Percentiles rank a stretch among this genome's conserved stretches.
Evolutionary conservation across 2,113 vertebrate species (phyloP).

Genomic region (Neopipo cinnamomea): DNA sequence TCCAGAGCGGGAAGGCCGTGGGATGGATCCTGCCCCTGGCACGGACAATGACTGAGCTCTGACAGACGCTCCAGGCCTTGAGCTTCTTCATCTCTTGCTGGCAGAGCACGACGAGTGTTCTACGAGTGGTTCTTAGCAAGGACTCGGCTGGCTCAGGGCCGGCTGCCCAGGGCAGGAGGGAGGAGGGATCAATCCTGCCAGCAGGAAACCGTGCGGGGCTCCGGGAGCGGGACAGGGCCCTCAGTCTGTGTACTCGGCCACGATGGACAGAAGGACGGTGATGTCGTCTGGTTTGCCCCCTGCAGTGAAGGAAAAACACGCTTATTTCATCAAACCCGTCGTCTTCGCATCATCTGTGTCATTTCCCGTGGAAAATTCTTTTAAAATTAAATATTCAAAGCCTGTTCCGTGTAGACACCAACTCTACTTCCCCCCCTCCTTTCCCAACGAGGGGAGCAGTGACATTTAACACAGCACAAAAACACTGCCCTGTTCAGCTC

Average conservation of each 20-base stretch:
- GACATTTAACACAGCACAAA: neutral
- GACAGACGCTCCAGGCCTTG: constrained; percentile 55
- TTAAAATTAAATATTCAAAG: neutral
- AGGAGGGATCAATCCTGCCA: constrained; percentile 81
- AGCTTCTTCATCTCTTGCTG: constrained; percentile 59
- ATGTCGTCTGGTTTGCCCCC: constrained; percentile 99
- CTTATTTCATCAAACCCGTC: neutral
- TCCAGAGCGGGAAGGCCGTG: neutral
- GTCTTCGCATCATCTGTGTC: accelerated
- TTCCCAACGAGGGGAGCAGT: accelerated
- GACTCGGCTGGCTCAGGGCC: constrained; percentile 33
- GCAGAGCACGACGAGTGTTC: constrained; percentile 56
- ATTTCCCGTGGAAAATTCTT: neutral
- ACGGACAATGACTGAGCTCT: constrained; percentile 17
- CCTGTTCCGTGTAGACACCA: neutral
- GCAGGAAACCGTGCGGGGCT: constrained; percentile 81
- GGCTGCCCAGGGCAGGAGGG: constrained; percentile 67
- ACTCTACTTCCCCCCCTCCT: neutral
- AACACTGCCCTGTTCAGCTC: neutral
- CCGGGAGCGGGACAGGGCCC: neutral
- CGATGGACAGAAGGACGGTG: constrained; percentile 97
- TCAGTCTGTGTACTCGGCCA: constrained; percentile 98
- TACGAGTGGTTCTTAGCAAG: constrained; percentile 68
- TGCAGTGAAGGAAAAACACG: constrained; percentile 44
- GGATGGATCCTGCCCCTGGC: constrained; percentile 16